Evolutionary conservation across 2,888 invertebrate species (phyloP), one percentile per base, ranked within the genome.

Genomic region (Acronicta aceris): DNA sequence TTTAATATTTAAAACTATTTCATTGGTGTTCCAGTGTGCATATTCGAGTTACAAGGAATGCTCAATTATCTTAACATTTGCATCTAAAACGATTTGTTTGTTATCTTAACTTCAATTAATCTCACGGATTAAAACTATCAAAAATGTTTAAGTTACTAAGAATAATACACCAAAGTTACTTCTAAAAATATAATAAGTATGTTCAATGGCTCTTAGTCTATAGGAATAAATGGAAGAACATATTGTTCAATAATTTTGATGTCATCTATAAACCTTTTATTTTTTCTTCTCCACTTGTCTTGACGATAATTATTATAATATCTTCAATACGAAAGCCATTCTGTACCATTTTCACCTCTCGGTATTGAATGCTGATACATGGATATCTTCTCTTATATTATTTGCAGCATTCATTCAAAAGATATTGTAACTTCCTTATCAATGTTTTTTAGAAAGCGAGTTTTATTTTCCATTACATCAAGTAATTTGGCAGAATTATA

Each of bases 41-140:
- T 53, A 74, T 59, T 73, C 17, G 60, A 73, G 59, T 41, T 40
- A 13, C 30, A 47, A 48, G 1, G 2, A 13, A 48, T 16, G 15
- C 47, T 0, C 9, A 0, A 27, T 15, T n/a, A n/a, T 2, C 7
- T 2, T n/a, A n/a, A 7, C 15, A 33, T 8, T 8, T 16, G 9
- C 12, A 33, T 47, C 16, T 47, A 47, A 16, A 47, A 47, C 2
- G 5, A 38, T 38, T 38, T n/a, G 13, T 38, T 38, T 38, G n/a
- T 38, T 41, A 41, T 10, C 21, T 47, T 15, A 50, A 72, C 21
- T 66, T 66, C 38, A 42, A 66, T 36, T 67, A 73, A 73, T 73
- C 74, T 67, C 59, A 47, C 72, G 46, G 0, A 30, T 25, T 7
- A 36, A 15, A 16, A 42, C 27, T 8, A 42, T 43, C 17, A 36